Percentiles rank a stretch among this genome's conserved stretches.
These are phyloP conservation scores for Eira barbara DNA, from an alignment of 2,113 vertebrate species.

Conservation along the genomic window DNA sequence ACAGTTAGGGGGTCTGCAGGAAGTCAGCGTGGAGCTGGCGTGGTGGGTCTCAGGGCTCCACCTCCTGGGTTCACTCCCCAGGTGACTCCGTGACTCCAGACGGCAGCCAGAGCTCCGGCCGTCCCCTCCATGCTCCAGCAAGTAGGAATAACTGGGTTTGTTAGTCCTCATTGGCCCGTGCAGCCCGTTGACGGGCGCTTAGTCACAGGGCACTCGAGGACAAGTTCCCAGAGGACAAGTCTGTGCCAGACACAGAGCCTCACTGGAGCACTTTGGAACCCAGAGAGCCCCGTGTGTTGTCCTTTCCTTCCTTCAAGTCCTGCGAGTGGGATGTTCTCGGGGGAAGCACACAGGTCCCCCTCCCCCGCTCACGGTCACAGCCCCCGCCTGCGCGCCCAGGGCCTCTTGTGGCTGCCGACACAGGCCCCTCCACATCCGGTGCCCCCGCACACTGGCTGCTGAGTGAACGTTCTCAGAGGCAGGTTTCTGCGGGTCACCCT, in stretches of 20 bases:
- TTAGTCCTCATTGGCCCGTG: background rate
- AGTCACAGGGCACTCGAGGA: background rate
- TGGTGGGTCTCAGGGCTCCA: background rate
- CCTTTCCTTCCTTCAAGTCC: background rate
- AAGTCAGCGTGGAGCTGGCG: background rate
- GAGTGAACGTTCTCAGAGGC: background rate
- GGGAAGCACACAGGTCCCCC: background rate
- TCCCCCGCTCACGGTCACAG: background rate
- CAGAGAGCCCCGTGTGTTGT: background rate
- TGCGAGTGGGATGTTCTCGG: background rate
- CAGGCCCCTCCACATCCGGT: background rate
- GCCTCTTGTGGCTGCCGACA: too few species aligned
- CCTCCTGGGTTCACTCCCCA: background rate
- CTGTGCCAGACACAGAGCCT: background rate
- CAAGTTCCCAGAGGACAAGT: background rate
- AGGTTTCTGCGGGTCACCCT: background rate
- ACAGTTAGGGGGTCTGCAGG: background rate
- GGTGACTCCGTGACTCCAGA: background rate
- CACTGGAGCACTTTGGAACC: background rate
- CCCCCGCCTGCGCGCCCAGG: too few species aligned
- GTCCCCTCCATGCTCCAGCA: background rate
- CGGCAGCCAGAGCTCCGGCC: background rate
- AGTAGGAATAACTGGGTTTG: background rate
- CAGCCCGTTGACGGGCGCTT: background rate
- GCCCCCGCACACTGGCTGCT: background rate